phyloP scores from a whole-genome alignment of 1,140 invertebrate genomes.

The Steinernema feltiae region DNA sequence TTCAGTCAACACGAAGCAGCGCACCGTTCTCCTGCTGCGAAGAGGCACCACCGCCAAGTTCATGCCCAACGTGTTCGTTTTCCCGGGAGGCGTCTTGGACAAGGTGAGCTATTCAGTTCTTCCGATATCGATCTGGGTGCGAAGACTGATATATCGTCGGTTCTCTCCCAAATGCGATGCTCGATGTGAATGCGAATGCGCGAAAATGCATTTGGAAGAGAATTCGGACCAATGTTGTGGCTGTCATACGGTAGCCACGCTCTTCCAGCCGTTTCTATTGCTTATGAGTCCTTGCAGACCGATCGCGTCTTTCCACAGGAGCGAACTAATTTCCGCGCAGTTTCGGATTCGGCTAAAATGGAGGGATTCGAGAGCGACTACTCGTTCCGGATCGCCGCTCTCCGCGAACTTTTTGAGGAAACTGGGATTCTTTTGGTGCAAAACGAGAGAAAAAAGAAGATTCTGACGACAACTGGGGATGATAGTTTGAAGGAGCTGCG shows the following conservation, averaged over 20 bases:
- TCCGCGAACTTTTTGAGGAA: not conserved
- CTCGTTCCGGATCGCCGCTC: not conserved
- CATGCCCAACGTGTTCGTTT: not conserved
- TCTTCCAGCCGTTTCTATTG: no score
- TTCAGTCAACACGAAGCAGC: not conserved
- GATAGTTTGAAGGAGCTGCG: not conserved
- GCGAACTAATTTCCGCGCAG: not conserved
- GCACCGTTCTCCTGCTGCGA: not conserved
- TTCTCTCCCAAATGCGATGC: no score
- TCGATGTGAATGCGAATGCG: no score
- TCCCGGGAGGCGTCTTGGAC: not conserved
- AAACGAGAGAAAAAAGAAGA: not conserved
- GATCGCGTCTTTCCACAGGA: not conserved
- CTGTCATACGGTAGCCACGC: no score
- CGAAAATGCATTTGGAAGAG: no score
- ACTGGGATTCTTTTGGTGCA: not conserved
- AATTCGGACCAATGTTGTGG: no score
- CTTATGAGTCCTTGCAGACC: not conserved
- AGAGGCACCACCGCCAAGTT: not conserved
- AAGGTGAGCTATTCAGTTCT: not conserved
- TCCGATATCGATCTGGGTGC: not conserved
- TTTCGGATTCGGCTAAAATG: not conserved
- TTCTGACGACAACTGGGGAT: not conserved
- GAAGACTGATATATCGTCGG: not conserved
- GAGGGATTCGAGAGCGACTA: not conserved